A percentile compares a stretch with the other conserved stretches of the same genome.
These are phyloP conservation scores for Andrena marginata DNA, from an alignment of 2,888 invertebrate species.

Conservation along the genomic window DNA sequence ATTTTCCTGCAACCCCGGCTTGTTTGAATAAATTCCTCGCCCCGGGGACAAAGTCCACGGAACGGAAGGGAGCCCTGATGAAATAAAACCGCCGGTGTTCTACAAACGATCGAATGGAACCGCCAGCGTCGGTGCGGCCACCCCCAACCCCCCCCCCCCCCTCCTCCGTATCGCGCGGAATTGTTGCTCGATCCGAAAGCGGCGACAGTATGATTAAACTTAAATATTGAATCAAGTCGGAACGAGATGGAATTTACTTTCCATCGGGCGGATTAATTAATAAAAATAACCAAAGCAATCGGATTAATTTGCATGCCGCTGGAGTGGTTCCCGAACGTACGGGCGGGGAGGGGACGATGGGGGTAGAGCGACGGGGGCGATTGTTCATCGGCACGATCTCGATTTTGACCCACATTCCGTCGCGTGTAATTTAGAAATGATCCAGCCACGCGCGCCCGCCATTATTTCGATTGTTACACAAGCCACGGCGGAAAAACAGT, in stretches of 20 bases:
- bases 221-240: conserved; percentile 71
- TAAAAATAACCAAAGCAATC: conserved; percentile 70
- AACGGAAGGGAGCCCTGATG: not conserved
- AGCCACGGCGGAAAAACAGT: not conserved
- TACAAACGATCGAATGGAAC: conserved; percentile 45
- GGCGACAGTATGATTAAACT: conserved; percentile 67
- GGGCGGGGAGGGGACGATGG: not conserved
- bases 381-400: conserved; percentile 2
- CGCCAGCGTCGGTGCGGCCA: conserved; percentile 17
- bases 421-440: conserved; percentile 38
- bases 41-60: not conserved
- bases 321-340: conserved; percentile 12
- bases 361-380: not conserved
- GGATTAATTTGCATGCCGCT: conserved; percentile 68
- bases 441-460: conserved; percentile 20
- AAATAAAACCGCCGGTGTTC: conserved; percentile 51
- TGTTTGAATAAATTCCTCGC: conserved; percentile 22
- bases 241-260: conserved; percentile 66
- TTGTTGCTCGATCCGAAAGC: conserved; percentile 50
- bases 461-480: conserved; percentile 39
- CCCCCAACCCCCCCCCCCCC: too few species aligned
- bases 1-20: not conserved
- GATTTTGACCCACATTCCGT: conserved; percentile 35
- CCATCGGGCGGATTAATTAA: conserved; percentile 68
- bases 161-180: conserved; percentile 25